Percentiles rank a stretch among this genome's conserved stretches.
These are phyloP conservation scores for Mayetiola destructor DNA, from an alignment of 2,888 invertebrate species.

Conservation along the genomic window DNA sequence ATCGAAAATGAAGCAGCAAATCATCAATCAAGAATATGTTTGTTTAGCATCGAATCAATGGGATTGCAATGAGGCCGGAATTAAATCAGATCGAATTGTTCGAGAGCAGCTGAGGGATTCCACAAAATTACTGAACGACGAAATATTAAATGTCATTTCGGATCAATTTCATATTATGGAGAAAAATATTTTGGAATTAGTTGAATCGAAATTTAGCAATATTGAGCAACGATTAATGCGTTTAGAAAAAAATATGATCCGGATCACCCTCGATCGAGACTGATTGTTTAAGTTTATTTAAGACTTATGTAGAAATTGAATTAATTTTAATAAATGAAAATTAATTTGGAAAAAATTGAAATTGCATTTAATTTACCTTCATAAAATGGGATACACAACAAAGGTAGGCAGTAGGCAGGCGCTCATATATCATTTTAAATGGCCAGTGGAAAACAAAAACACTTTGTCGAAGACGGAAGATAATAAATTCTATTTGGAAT, in stretches of 20 bases:
- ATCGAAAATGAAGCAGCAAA: background rate
- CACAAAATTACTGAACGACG: background rate
- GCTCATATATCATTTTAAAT: no score
- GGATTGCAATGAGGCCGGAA: background rate
- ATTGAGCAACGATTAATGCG: background rate
- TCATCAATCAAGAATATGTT: background rate
- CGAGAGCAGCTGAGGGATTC: background rate
- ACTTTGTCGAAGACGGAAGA: no score
- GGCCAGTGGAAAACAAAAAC: no score
- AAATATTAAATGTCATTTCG: background rate
- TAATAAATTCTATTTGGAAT: no score
- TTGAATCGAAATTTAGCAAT: background rate
- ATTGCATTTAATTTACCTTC: no score
- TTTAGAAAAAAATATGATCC: background rate
- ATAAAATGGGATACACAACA: no score
- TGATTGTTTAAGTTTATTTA: no score
- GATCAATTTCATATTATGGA: conserved; percentile 1
- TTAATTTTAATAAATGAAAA: no score
- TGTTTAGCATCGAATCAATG: background rate
- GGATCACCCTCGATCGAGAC: background rate
- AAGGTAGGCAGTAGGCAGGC: no score
- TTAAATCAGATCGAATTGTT: background rate
- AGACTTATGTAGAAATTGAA: no score
- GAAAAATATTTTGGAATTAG: background rate
- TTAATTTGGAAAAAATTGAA: no score